A percentile compares a stretch with the other conserved stretches of the same genome.
phyloP scores from a whole-genome alignment of 2,113 vertebrate species.

The Sinosuthora webbiana region DNA sequence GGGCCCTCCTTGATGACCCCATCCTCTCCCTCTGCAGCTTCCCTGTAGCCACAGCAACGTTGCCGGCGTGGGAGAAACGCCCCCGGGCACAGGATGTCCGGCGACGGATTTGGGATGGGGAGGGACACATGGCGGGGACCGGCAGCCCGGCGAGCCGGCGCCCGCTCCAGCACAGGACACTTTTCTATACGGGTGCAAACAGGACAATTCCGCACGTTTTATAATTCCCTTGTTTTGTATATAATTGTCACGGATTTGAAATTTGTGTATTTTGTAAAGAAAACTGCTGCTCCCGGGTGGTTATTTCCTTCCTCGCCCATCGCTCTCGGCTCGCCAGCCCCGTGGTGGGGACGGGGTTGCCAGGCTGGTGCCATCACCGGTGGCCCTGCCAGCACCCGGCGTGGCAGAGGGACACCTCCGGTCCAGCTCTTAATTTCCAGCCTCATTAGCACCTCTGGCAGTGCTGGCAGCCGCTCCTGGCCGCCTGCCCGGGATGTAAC shows the following conservation, averaged over 20 bases:
- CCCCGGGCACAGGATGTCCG: constrained; percentile 16
- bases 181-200: constrained; percentile 74
- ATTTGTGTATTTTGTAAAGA: constrained; percentile 73
- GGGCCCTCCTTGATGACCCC: background rate
- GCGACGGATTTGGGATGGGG: background rate
- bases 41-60: constrained; percentile 26
- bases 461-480: background rate
- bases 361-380: fast-evolving
- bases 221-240: constrained; percentile 74
- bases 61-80: background rate
- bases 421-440: background rate
- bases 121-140: background rate
- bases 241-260: constrained; percentile 67
- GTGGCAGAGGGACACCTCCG: background rate
- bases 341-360: fast-evolving
- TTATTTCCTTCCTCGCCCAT: background rate
- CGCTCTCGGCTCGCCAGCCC: background rate
- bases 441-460: background rate
- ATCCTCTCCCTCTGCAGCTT: background rate
- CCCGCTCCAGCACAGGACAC: constrained; percentile 24
- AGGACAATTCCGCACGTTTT: constrained; percentile 75
- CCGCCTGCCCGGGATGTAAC: background rate
- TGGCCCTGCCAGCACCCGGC: background rate
- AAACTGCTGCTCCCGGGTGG: background rate
- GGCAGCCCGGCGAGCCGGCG: background rate